Evolutionary conservation across 1,140 invertebrate genomes (phyloP).

Genomic region (Thalassaphorura encarpata): DNA sequence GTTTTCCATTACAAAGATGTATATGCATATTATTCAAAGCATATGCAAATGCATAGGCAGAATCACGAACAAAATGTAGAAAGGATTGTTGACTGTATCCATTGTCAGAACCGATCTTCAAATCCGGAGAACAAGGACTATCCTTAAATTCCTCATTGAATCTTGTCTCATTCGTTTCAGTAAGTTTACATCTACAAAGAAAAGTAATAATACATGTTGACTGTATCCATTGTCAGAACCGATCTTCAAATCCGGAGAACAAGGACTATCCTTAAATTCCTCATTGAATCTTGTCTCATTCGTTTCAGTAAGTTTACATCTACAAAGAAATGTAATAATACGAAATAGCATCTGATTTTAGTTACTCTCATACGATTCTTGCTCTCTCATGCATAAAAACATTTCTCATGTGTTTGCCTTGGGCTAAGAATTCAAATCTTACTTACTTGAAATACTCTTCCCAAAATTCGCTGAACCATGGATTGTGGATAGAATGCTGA

Average conservation of each 20-base stretch:
- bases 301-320: constrained; percentile 12
- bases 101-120: constrained; percentile 15
- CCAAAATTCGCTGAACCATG: constrained; percentile 58
- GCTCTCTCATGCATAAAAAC: no score
- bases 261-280: constrained; percentile 4
- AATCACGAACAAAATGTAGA: constrained; percentile 48
- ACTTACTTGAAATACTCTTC: constrained; percentile 45
- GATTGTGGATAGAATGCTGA: constrained; percentile 38
- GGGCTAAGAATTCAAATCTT: constrained; percentile 16
- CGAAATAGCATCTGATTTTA: no score
- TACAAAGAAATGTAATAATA: not conserved
- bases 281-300: constrained; percentile 16
- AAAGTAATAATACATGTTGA: constrained; percentile 36
- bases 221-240: constrained; percentile 35
- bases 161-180: constrained; percentile 1
- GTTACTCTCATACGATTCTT: no score
- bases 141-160: constrained; percentile 18
- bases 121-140: constrained; percentile 9
- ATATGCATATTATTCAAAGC: constrained; percentile 43
- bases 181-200: constrained; percentile 14
- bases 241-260: constrained; percentile 16
- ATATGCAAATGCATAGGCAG: constrained; percentile 46
- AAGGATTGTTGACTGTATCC: constrained; percentile 42
- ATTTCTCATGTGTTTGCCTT: no score
- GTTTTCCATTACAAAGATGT: constrained; percentile 36